A percentile compares a stretch with the other conserved stretches of the same genome.
Evolutionary conservation across 2,113 vertebrate species (phyloP).

Genomic region (Martes martes): DNA sequence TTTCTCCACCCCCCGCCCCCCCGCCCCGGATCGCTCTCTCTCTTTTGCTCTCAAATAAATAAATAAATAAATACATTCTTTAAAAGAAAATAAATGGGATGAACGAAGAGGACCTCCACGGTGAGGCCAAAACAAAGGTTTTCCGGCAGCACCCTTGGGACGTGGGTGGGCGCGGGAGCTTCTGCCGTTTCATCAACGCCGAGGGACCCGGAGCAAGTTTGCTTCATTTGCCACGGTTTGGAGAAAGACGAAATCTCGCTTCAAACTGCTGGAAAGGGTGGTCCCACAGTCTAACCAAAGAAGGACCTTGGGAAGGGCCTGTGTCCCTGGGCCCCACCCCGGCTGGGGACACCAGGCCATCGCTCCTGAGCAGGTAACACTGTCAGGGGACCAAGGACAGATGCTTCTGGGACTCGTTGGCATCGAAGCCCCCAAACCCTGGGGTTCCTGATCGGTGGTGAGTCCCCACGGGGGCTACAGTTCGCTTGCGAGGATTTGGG

Average conservation of each 20-base stretch:
- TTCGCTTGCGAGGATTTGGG: neutral
- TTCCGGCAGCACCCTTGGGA: neutral
- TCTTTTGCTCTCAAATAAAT: neutral
- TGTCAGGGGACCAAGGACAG: neutral
- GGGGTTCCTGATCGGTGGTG: neutral
- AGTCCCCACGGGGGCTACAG: neutral
- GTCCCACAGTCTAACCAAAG: neutral
- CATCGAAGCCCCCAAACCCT: neutral
- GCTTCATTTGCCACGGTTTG: neutral
- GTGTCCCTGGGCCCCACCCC: neutral
- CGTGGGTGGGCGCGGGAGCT: neutral
- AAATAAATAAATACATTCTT: neutral
- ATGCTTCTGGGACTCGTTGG: neutral
- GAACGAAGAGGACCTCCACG: neutral
- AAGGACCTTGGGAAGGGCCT: neutral
- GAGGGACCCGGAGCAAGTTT: neutral
- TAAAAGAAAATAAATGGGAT: neutral
- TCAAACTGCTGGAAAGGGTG: neutral
- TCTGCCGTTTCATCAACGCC: too few species aligned
- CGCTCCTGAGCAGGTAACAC: neutral
- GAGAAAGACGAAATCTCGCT: neutral
- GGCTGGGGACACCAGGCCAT: neutral
- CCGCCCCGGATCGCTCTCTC: neutral
- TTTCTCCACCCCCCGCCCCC: neutral
- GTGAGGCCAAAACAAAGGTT: neutral